phyloP scores from a whole-genome alignment of 2,888 invertebrate species.

The Junonia oenone region DNA sequence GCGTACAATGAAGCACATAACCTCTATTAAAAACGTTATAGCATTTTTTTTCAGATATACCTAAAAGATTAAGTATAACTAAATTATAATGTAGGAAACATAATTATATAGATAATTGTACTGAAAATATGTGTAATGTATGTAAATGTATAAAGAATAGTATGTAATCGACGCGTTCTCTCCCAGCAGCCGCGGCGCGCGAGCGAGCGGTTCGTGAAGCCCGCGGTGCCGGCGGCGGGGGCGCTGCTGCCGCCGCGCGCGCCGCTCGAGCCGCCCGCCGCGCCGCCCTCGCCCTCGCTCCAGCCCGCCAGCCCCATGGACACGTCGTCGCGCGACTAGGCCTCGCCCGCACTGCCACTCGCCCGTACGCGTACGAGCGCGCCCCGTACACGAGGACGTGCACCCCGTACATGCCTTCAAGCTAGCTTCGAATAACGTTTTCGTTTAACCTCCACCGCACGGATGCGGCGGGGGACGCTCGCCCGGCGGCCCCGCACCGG shows the following conservation, averaged over 20 bases:
- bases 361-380: background rate
- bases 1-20: too few species aligned
- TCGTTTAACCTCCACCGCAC: background rate
- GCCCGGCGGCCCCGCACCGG: background rate
- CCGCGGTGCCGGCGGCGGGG: conserved; percentile 83
- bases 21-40: too few species aligned
- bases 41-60: too few species aligned
- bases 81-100: too few species aligned
- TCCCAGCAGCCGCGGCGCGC: conserved; percentile 80
- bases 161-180: too few species aligned
- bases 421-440: background rate
- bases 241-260: conserved; percentile 32
- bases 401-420: background rate
- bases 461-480: background rate
- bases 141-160: too few species aligned
- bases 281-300: conserved; percentile 29
- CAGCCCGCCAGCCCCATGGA: conserved; percentile 88
- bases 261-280: conserved; percentile 30
- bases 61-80: too few species aligned
- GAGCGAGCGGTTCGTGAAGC: conserved; percentile 91
- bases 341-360: background rate
- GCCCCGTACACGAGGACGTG: background rate
- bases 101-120: too few species aligned
- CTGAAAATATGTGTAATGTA: too few species aligned
- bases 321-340: conserved; percentile 82